Evolutionary conservation across 1,140 invertebrate genomes (phyloP), one percentile per base, ranked within the genome.

Genomic region (Bombus polaris): DNA sequence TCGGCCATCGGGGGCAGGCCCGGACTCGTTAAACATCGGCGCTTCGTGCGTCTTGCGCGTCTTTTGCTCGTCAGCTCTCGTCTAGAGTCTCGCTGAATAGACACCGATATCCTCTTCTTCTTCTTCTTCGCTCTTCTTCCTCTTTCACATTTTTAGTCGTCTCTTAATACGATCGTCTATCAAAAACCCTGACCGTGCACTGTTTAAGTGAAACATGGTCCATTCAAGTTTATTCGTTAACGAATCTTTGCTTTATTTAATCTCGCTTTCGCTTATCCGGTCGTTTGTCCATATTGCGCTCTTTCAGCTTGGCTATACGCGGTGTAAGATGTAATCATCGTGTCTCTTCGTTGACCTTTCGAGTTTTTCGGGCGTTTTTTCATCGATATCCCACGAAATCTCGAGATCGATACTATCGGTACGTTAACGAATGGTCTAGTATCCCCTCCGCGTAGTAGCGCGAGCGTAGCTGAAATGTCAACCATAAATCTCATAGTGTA

Each of bases 401-500:
- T 59, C 73, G 72, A 35, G 76, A 73, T 68, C 75, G 80, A 85
- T 82, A 25, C 44, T 42, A 32, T 22, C 73, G 37, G 32, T 6
- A 77, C 78, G 81, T 59, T 62, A 44, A 57, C 59, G 65, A 65
- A 47, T 37, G 65, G 37, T 73, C 39, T 59, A 25, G 59, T 85
- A 62, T 89, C 66, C 44, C 74, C 79, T 70, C 53, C 12, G 42
- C 2, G 15, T 25, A 10, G 25, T 3, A 10, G 35, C 39, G 35
- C 65, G 42, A 53, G 35, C 42, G 44, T 66, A 47, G 86, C 62
- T 81, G 62, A 90, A 90, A 90, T 90, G 89, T 90, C 89, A 90
- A 83, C 89, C 47, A 90, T 90, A 90, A 90, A 90, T 90, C 86
- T 90, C 75, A 88, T 62, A 77, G 39, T 53, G 53, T 18, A 53